A percentile compares a stretch with the other conserved stretches of the same genome.
phyloP scores from a whole-genome alignment of 2,113 vertebrate genomes.

The Trogon melanurus region DNA sequence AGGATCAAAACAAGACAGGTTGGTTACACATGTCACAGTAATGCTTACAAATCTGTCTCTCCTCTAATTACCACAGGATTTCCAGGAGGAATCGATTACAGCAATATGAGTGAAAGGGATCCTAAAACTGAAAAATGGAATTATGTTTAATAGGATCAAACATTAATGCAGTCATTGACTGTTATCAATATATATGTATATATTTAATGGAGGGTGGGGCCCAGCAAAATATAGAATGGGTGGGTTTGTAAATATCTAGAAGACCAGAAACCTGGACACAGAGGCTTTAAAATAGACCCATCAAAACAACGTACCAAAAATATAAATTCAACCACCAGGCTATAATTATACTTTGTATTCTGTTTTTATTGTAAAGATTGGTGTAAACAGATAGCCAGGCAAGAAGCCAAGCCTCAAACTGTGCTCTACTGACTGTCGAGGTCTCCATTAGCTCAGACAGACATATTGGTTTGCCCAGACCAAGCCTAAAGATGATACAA shows the following conservation, averaged over 20 bases:
- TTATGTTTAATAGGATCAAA: not conserved
- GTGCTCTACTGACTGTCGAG: not conserved
- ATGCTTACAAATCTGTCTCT: not conserved
- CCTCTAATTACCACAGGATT: not conserved
- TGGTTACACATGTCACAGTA: not conserved
- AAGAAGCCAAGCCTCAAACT: not conserved
- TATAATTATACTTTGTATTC: not conserved
- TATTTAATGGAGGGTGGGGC: not conserved
- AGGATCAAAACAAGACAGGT: slow-evolving; percentile 4
- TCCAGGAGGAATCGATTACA: slow-evolving; percentile 1
- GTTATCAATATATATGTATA: not conserved
- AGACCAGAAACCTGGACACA: not conserved
- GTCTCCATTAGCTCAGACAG: not conserved
- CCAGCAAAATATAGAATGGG: not conserved
- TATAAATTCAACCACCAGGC: not conserved
- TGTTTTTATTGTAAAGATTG: not conserved
- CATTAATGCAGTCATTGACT: not conserved
- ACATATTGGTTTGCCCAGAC: not conserved
- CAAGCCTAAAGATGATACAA: not conserved
- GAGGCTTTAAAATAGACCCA: not conserved
- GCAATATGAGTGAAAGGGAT: slow-evolving; percentile 8
- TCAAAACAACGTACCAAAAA: not conserved
- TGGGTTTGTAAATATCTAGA: not conserved
- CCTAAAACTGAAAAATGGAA: not conserved
- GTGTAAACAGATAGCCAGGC: not conserved